Evolutionary conservation across 2,888 invertebrate genomes (phyloP), one percentile per base, ranked within the genome.

Genomic region (Cremastinae sp.): DNA sequence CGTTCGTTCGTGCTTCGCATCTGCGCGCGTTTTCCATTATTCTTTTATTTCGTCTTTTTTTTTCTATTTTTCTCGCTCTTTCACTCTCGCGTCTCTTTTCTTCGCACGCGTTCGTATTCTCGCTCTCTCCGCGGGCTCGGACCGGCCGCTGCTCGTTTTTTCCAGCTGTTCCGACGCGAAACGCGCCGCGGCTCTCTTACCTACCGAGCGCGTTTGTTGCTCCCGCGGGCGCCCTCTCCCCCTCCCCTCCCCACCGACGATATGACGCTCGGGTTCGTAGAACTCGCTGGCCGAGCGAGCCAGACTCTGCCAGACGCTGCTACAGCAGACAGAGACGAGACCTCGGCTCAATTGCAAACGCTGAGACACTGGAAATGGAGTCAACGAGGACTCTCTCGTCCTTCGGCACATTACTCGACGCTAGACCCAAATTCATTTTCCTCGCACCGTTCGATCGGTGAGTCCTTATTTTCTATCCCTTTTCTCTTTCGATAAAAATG

Each of bases 1-100:
- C 18, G 18, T n/a, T 20, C 74, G 79, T 82, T 85, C 84, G 78
- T 82, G 80, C 81, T 84, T 82, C 81, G 82, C 84, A 85, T 83
- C 83, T 84, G 77, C 72, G 75, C 78, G 69, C 70, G 69, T 74
- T 61, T 77, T 66, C 47, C 59, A 45, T 28, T 53, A 22, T 53
- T 41, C 16, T 49, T 69, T 47, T 80, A 70, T 71, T 78, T 74
- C 76, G 73, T 70, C 56, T 7, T 4, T 20, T 4, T 38, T 18
- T 18, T 20, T 58, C 58, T 41, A 36, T 38, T 10, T 38, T 16
- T 4, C 38, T 38, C 36, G 7, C 5, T 58, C 56, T 18, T 56
- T 45, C 28, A 10, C 45, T 41, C 43, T 43, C 59, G 8, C 18
- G 10, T 43, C 28, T 58, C 41, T 68, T 22, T 45, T 5, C 28